Conservation (phyloP, 2,797 vertebrate genomes). For the Typhlichthys subterraneus region DNA sequence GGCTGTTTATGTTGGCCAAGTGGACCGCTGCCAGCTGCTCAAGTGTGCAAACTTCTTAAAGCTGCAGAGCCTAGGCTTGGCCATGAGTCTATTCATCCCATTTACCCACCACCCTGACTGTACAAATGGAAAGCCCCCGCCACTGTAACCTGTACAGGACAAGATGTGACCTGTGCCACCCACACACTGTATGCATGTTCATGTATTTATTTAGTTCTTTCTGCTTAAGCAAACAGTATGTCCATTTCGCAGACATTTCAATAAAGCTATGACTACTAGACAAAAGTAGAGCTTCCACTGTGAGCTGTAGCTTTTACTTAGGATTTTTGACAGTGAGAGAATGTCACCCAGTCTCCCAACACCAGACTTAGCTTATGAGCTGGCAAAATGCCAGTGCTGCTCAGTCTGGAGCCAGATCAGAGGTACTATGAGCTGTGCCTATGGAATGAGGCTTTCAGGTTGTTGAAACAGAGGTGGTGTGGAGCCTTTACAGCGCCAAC, state of each 20-base stretch:
- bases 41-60: conserved; percentile 79
- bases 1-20: conserved; percentile 79
- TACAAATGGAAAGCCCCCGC: conserved; percentile 49
- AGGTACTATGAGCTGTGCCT: conserved; percentile 57
- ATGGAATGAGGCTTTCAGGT: conserved; percentile 59
- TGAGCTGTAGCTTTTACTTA: not conserved
- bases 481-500: conserved; percentile 40
- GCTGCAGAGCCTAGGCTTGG: conserved; percentile 65
- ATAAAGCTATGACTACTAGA: not conserved
- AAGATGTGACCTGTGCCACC: conserved; percentile 5
- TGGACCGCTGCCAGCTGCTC: conserved; percentile 75
- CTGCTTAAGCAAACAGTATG: not conserved
- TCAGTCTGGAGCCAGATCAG: conserved; percentile 70
- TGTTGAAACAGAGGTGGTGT: conserved; percentile 58
- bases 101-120: conserved; percentile 57
- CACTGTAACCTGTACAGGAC: conserved; percentile 25
- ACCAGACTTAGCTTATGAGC: conserved; percentile 43
- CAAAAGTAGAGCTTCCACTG: not conserved
- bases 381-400: conserved; percentile 54
- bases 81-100: conserved; percentile 61
- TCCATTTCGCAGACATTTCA: not conserved
- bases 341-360: conserved; percentile 29
- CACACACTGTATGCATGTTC: not conserved
- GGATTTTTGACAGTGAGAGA: conserved; percentile 2
- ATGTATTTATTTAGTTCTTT: conserved; percentile 2